Evolutionary conservation across 2,797 vertebrate species (phyloP).

Genomic region (Acestrorhynchus altus): DNA sequence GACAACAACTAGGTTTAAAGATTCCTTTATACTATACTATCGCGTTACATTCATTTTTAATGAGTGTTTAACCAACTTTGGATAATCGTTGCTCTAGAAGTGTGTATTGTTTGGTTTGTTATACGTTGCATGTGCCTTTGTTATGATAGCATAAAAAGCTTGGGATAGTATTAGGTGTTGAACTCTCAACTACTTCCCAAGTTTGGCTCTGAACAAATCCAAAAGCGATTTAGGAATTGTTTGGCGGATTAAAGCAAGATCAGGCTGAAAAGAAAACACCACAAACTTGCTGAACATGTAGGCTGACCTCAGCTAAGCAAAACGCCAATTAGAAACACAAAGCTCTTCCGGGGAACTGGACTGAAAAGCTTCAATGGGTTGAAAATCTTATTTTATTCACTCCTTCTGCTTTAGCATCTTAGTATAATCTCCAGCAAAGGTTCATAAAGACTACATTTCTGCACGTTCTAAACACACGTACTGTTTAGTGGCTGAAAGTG

Average conservation of each 20-base stretch:
- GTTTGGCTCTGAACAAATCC: background rate
- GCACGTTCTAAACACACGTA: too few species aligned
- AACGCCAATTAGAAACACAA: too few species aligned
- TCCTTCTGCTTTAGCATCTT: too few species aligned
- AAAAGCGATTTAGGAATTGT: conserved; percentile 12
- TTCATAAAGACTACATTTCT: too few species aligned
- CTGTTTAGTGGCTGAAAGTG: too few species aligned
- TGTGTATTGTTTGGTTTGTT: background rate
- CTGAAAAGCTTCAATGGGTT: background rate
- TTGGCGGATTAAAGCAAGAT: conserved; percentile 15
- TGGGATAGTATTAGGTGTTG: background rate
- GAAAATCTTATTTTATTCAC: too few species aligned
- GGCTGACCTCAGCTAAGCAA: background rate
- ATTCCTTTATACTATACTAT: too few species aligned
- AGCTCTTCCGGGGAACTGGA: too few species aligned
- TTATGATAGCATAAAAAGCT: background rate
- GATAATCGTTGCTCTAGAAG: background rate
- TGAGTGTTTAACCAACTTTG: background rate
- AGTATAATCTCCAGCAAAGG: too few species aligned
- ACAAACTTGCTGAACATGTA: background rate
- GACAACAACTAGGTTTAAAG: too few species aligned
- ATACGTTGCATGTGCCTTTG: background rate
- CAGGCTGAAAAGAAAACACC: conserved; percentile 5
- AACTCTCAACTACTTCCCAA: conserved; percentile 5
- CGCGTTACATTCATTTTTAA: background rate